A percentile compares a stretch with the other conserved stretches of the same genome.
phyloP scores from a whole-genome alignment of 2,797 vertebrate genomes.

The Ptychobarbus kaznakovi region DNA sequence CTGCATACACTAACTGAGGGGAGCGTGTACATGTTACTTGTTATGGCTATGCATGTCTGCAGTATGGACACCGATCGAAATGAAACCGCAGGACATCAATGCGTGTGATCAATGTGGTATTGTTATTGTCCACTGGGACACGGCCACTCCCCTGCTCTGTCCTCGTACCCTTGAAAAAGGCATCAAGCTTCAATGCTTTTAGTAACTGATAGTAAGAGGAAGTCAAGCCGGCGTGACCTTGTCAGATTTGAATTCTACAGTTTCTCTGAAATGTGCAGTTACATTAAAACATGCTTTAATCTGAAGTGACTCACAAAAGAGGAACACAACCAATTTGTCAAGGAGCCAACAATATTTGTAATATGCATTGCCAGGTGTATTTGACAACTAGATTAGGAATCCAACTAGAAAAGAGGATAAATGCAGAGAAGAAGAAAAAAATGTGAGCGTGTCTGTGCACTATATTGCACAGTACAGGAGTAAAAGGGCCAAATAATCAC shows the following conservation, averaged over 20 bases:
- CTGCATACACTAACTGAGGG: background rate
- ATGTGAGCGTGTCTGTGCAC: background rate
- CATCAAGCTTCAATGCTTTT: constrained; percentile 31
- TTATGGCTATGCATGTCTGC: constrained; percentile 19
- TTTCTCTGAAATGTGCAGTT: background rate
- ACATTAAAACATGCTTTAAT: background rate
- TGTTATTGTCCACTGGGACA: constrained; percentile 15
- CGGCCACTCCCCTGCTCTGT: constrained; percentile 29
- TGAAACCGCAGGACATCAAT: constrained; percentile 42
- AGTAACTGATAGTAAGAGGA: constrained; percentile 36
- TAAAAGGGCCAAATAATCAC: background rate
- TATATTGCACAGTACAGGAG: background rate
- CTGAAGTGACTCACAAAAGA: background rate
- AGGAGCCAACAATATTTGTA: background rate
- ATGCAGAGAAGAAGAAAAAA: background rate
- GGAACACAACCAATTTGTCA: background rate
- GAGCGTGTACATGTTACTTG: background rate
- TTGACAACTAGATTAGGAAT: background rate
- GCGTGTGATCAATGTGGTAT: constrained; percentile 35
- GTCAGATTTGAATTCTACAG: constrained; percentile 31
- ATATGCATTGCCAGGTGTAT: background rate
- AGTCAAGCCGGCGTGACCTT: constrained; percentile 51
- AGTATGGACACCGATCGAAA: background rate
- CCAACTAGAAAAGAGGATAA: background rate
- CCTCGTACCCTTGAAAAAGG: constrained; percentile 30